Base-by-base conservation (phyloP, 2,113 vertebrate species). In the Sebastes fasciatus region DNA sequence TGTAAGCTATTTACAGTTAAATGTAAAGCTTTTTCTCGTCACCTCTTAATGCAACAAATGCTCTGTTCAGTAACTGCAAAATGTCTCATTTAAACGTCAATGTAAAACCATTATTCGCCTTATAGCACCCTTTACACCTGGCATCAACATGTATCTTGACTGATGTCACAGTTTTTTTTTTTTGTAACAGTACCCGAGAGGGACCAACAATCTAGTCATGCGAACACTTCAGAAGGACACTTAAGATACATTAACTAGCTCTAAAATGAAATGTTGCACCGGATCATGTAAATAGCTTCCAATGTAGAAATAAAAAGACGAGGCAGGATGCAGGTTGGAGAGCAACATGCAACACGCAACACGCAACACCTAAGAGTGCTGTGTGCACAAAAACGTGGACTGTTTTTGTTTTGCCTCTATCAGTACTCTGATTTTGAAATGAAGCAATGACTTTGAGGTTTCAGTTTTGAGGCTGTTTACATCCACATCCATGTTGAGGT, bases 1-100 rank as follows among this genome's bases (percentile, higher is more conserved):
- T 80, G 23, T 54, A 11, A 40, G 66, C 6, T 58, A 80, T 70
- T 70, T 66, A 61, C 19, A 73, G 19, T 45, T 70, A 21, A 51
- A 74, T 64, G 17, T 45, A 21, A 72, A 78, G 16, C 49, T 64
- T 13, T 1, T 13, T 63, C 23, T 60, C 17, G 66, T 26, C 10
- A 55, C 8, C 1, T 63, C 17, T 49, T 49, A 21, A 72, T 74
- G 58, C 26, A 73, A 71, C 49, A 77, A 74, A 40, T 2, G 0
- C 46, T 46, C 16, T 57, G 42, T 75, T 86, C 87, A 83, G 87
- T 77, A 81, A 90, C 87, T 74, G n/a, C 19, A 79, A 76, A 63
- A 60, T 48, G 1, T 55, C 7, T 63, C 12, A 60, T 54, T 64
- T 55, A 74, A 45, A 84, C 51, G 43, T 70, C 8, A 82, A 45